A percentile compares a stretch with the other conserved stretches of the same genome.
Evolutionary conservation across 2,113 vertebrate species (phyloP).

Genomic region (Bos taurus): ARS-UCD2.0 NC_037330.1:77248001-77248500

Average conservation of each 20-base stretch:
- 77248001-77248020: constrained; percentile 80
- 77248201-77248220: constrained; percentile 66
- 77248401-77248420: constrained; percentile 84
- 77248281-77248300: constrained; percentile 82
- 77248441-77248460: constrained; percentile 82
- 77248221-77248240: constrained; percentile 80
- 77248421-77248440: constrained; percentile 80
- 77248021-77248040: constrained; percentile 82
- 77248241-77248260: constrained; percentile 81
- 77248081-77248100: not conserved
- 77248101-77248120: not conserved
- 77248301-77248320: constrained; percentile 8
- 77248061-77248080: constrained; percentile 80
- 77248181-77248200: not conserved
- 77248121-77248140: not conserved
- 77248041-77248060: constrained; percentile 79
- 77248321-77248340: constrained; percentile 81
- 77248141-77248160: not conserved
- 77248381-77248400: constrained; percentile 75
- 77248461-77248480: constrained; percentile 79
- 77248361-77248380: constrained; percentile 78
- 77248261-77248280: constrained; percentile 79
- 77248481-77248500: constrained; percentile 70
- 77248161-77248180: not conserved
- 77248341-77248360: constrained; percentile 74